These are phyloP conservation scores for Eueides isabella DNA, from an alignment of 1,140 invertebrate species.

Conservation along the genomic window DNA sequence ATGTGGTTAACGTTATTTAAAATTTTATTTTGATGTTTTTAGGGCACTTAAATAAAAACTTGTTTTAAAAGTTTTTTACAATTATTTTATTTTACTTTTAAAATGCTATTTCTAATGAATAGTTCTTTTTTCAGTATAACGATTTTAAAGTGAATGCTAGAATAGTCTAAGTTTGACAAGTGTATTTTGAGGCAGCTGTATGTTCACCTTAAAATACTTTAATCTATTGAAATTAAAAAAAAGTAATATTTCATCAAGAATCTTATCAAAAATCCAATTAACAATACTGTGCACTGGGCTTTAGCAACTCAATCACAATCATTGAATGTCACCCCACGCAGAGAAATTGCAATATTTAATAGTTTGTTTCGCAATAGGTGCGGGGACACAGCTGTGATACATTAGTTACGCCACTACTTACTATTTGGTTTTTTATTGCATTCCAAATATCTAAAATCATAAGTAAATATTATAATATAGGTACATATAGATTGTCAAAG, in stretches of 20 bases:
- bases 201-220: no score
- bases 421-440: conserved; percentile 36
- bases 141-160: no score
- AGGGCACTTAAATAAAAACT: no score
- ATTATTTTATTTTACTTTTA: no score
- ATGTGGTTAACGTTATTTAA: no score
- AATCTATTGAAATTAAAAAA: neutral
- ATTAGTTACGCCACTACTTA: conserved; percentile 57
- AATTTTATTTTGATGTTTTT: no score
- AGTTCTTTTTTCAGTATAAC: no score
- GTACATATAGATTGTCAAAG: no score
- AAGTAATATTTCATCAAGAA: neutral
- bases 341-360: conserved; percentile 63
- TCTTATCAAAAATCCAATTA: conserved; percentile 2
- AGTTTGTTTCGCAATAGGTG: conserved; percentile 74
- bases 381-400: conserved; percentile 63
- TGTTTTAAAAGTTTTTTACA: no score
- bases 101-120: no score
- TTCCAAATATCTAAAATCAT: neutral
- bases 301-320: conserved; percentile 61
- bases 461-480: neutral
- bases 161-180: no score
- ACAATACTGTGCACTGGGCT: conserved; percentile 21
- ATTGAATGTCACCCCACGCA: conserved; percentile 52
- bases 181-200: no score